Evolutionary conservation across 2,113 vertebrate species (phyloP).

Genomic region (Neogale vison): DNA sequence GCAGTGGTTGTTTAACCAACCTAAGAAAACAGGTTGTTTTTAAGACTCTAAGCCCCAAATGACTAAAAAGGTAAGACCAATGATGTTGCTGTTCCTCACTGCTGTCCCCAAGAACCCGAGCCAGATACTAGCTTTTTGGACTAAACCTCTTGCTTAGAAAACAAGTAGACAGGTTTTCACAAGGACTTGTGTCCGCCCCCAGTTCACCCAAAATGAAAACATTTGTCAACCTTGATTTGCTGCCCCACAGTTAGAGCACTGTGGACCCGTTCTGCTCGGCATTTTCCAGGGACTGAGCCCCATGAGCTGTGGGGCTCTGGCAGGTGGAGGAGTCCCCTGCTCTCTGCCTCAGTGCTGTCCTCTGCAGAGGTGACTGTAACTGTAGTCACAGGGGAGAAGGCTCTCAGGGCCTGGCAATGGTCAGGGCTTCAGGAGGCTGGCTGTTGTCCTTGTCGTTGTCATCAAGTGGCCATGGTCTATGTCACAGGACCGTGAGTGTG

Average conservation of each 20-base stretch:
- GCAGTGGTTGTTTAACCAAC: neutral
- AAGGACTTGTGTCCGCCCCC: neutral
- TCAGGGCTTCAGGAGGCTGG: neutral
- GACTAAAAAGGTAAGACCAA: neutral
- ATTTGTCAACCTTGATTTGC: neutral
- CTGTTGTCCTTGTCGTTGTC: neutral
- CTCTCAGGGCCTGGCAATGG: neutral
- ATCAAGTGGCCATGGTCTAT: neutral
- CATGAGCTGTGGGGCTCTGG: neutral
- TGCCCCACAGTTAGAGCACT: neutral
- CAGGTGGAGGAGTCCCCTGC: neutral
- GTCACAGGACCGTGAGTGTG: neutral
- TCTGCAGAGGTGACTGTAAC: neutral
- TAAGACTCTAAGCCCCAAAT: neutral
- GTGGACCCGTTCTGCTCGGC: neutral
- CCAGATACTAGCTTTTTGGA: neutral
- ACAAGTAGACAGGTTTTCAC: neutral
- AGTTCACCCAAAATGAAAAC: neutral
- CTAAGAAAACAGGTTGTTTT: neutral
- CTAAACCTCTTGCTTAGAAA: neutral
- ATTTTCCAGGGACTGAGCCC: neutral
- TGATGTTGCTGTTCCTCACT: neutral
- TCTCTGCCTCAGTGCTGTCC: neutral
- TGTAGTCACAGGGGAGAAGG: neutral
- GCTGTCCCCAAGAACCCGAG: neutral